These are phyloP conservation scores for Isoperla grammatica DNA, from an alignment of 2,888 invertebrate genomes.

Conservation along the genomic window DNA sequence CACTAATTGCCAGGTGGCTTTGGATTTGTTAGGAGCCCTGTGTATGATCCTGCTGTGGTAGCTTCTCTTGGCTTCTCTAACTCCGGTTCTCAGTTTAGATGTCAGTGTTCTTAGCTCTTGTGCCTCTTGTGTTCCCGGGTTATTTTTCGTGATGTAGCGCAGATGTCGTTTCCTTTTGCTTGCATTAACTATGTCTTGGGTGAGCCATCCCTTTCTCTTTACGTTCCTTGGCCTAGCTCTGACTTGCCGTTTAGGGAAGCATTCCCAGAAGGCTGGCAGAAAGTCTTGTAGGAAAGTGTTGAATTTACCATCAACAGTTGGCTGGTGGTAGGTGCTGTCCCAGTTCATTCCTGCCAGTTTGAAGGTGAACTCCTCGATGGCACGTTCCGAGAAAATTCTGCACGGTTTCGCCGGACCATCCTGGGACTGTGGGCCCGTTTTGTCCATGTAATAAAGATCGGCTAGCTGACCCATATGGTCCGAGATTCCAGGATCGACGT, in stretches of 20 bases:
- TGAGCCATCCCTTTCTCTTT: conserved; percentile 8
- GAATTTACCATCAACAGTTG: background rate
- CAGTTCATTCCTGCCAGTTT: background rate
- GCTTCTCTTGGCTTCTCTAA: background rate
- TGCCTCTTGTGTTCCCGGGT: background rate
- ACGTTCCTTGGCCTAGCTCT: background rate
- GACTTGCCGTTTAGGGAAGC: background rate
- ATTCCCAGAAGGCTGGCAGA: background rate
- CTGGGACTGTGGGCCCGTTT: background rate
- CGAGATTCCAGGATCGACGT: conserved; percentile 6
- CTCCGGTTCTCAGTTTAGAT: background rate
- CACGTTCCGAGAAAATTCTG: background rate
- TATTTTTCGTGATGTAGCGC: background rate
- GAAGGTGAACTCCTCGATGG: background rate
- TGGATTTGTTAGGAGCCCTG: background rate
- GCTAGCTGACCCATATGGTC: conserved; percentile 5
- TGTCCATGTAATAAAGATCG: background rate
- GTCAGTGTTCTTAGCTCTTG: background rate
- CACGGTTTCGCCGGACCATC: background rate
- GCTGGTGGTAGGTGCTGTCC: background rate
- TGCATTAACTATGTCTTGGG: background rate
- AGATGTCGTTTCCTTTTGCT: background rate
- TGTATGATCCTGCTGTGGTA: background rate
- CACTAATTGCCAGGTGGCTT: background rate
- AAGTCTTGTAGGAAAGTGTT: conserved; percentile 1